phyloP scores from a whole-genome alignment of 2,888 invertebrate genomes.

The Leucoptera coffeella region DNA sequence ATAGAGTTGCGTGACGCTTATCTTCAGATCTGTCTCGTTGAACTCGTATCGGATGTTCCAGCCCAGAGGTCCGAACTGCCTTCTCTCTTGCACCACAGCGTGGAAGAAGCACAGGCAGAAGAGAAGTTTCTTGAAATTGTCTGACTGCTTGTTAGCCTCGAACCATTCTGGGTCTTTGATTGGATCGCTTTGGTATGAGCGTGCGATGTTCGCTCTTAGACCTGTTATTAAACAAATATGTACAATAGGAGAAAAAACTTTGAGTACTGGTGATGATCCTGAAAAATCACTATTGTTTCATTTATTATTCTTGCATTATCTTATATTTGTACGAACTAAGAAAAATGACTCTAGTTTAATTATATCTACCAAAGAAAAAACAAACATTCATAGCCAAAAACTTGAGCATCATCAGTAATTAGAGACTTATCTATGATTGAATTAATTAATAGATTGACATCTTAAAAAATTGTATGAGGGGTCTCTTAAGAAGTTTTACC shows the following conservation, averaged over 20 bases:
- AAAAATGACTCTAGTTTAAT: too few species aligned
- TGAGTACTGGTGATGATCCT: too few species aligned
- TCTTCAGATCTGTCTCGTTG: conserved; percentile 89
- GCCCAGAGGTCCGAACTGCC: conserved; percentile 88
- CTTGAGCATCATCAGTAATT: too few species aligned
- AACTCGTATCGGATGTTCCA: conserved; percentile 97
- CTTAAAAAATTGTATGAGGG: too few species aligned
- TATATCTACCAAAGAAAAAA: too few species aligned
- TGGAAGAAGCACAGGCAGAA: conserved; percentile 93
- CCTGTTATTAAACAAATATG: conserved; percentile 24
- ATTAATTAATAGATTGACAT: too few species aligned
- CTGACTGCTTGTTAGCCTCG: conserved; percentile 70
- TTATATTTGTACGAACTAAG: too few species aligned
- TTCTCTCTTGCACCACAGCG: conserved; percentile 83
- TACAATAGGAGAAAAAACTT: too few species aligned
- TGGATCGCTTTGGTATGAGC: conserved; percentile 82
- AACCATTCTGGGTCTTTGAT: conserved; percentile 85
- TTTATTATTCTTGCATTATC: too few species aligned
- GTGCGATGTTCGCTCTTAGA: conserved; percentile 73
- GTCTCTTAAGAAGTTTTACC: conserved; percentile 42
- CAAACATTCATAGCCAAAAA: too few species aligned
- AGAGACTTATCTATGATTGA: too few species aligned
- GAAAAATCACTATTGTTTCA: too few species aligned
- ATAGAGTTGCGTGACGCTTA: conserved; percentile 81
- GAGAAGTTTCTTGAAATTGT: conserved; percentile 76